Conservation (phyloP, 2,113 vertebrate species). For the Odocoileus hemionus region DNA sequence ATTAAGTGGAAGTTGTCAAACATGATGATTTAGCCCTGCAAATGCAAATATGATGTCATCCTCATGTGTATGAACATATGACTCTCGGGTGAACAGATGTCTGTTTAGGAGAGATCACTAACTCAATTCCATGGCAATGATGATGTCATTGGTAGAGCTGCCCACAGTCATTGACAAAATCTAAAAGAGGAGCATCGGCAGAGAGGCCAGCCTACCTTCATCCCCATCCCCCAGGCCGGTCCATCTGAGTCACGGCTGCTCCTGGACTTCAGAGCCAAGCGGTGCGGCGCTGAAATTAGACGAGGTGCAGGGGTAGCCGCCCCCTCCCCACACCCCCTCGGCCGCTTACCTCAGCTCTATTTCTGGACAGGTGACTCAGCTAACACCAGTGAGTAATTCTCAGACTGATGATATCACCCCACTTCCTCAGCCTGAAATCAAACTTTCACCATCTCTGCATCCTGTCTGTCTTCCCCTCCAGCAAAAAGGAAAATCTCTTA, state of each 20-base stretch:
- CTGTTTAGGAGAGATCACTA: neutral
- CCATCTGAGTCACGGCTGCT: neutral
- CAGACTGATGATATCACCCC: neutral
- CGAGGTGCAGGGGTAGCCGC: neutral
- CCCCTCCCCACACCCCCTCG: neutral
- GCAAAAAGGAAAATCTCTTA: neutral
- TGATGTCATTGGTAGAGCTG: neutral
- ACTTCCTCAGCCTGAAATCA: neutral
- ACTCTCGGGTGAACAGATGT: neutral
- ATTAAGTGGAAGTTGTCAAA: neutral
- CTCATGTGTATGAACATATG: fast-evolving
- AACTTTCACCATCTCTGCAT: neutral
- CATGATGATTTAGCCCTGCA: fast-evolving
- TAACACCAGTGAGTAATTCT: neutral
- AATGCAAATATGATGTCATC: fast-evolving
- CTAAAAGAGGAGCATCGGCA: neutral
- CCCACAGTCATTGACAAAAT: conserved; percentile 21
- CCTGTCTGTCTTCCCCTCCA: neutral
- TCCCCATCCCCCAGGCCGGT: neutral
- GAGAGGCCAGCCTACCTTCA: neutral
- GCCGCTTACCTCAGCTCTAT: neutral
- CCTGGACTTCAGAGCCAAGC: neutral
- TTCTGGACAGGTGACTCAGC: neutral
- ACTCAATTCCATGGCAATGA: neutral
- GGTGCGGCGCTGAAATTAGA: neutral